A percentile compares a stretch with the other conserved stretches of the same genome.
Evolutionary conservation across 2,888 invertebrate species (phyloP).

Genomic region (Rhorus exstirpatorius): DNA sequence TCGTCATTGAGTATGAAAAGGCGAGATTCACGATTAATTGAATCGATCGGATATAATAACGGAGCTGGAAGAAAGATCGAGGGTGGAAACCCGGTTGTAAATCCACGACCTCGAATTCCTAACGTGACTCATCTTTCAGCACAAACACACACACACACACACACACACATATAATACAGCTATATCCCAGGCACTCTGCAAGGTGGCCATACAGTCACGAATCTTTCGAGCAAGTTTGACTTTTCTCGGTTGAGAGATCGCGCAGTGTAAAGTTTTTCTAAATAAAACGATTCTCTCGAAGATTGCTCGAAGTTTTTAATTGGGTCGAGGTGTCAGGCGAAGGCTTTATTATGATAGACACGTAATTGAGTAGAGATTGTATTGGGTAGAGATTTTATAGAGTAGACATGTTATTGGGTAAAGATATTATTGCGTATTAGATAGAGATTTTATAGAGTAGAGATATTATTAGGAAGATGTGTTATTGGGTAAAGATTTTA

Average conservation of each 20-base stretch:
- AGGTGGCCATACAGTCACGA: conserved; percentile 37
- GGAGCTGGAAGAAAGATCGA: not conserved
- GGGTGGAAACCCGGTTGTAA: conserved; percentile 20
- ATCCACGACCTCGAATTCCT: conserved; percentile 51
- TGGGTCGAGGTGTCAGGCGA: too few relatives aligned
- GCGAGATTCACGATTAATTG: conserved; percentile 18
- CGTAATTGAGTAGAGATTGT: too few relatives aligned
- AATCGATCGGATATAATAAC: conserved; percentile 31
- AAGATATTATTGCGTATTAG: too few relatives aligned
- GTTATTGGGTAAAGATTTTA: too few relatives aligned
- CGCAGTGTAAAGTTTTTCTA: conserved; percentile 42
- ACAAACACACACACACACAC: conserved; percentile 4
- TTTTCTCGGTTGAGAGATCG: not conserved
- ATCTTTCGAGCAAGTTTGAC: conserved; percentile 17
- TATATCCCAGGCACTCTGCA: not conserved
- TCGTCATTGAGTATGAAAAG: too few relatives aligned
- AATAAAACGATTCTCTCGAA: conserved; percentile 61
- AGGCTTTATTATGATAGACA: too few relatives aligned
- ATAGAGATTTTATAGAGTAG: too few relatives aligned
- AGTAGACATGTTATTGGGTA: too few relatives aligned
- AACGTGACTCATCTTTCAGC: conserved; percentile 51
- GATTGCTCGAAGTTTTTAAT: too few relatives aligned
- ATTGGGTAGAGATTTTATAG: too few relatives aligned
- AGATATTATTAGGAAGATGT: too few relatives aligned
- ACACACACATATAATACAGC: not conserved